These are phyloP conservation scores for Tapirus terrestris DNA, from an alignment of 2,113 vertebrate species.

Conservation along the genomic window DNA sequence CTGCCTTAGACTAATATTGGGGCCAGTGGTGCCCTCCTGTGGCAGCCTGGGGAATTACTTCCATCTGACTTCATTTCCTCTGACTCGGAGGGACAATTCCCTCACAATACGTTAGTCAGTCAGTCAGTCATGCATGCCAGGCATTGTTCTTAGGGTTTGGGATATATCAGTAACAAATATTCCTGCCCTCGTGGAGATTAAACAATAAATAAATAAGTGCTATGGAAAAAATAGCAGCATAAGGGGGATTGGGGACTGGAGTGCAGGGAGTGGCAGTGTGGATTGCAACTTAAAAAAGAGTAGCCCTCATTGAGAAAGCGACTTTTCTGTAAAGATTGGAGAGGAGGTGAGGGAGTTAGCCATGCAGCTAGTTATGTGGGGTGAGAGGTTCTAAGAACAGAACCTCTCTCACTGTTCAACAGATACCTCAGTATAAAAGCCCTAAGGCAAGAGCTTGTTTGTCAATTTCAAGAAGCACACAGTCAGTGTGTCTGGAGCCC, in stretches of 20 bases:
- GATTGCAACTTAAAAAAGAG: background rate
- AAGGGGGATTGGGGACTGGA: background rate
- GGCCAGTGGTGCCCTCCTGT: slow-evolving; percentile 16
- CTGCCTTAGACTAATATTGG: background rate
- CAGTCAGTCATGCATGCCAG: background rate
- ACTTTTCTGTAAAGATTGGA: background rate
- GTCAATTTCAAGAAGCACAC: background rate
- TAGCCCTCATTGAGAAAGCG: background rate
- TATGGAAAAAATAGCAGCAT: background rate
- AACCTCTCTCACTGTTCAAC: background rate
- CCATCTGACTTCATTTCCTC: background rate
- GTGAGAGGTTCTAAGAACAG: background rate
- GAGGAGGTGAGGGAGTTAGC: background rate
- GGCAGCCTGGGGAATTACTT: background rate
- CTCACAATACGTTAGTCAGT: background rate
- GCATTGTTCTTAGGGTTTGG: background rate
- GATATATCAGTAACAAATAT: background rate
- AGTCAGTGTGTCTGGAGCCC: background rate
- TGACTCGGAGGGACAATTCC: background rate
- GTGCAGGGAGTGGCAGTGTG: background rate
- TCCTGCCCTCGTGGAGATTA: background rate
- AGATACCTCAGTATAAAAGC: background rate
- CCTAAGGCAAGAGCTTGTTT: background rate
- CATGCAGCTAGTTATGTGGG: background rate
- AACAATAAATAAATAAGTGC: background rate